Conservation (phyloP, 2,113 vertebrate genomes). For the Phalacrocorax pelagicus region DNA sequence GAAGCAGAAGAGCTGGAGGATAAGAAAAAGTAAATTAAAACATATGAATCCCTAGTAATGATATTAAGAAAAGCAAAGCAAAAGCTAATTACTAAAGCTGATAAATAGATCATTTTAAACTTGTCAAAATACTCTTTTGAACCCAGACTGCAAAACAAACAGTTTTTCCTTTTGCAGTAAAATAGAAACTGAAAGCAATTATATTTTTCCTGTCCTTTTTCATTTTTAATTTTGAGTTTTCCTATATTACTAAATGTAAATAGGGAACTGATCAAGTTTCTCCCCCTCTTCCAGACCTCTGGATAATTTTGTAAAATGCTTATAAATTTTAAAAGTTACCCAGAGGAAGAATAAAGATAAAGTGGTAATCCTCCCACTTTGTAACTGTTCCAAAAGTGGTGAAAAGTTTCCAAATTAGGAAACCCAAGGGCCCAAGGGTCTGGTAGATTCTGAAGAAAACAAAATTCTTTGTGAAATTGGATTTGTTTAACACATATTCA, state of each 20-base stretch:
- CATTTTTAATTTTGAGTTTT: background rate
- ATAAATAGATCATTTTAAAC: slow-evolving; percentile 1
- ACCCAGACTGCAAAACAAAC: background rate
- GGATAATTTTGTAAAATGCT: background rate
- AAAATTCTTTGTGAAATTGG: background rate
- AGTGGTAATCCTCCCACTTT: background rate
- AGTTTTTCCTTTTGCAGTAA: background rate
- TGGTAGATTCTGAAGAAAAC: background rate
- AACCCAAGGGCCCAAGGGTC: background rate
- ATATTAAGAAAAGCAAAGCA: background rate
- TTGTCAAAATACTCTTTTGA: background rate
- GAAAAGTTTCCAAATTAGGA: background rate
- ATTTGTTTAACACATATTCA: background rate
- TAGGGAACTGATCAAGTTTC: background rate
- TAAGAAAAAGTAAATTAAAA: background rate
- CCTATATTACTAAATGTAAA: background rate
- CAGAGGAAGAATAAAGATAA: background rate
- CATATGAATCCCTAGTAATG: background rate
- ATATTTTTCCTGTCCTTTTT: background rate
- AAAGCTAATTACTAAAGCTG: background rate
- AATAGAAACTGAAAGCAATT: background rate
- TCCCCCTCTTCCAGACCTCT: background rate
- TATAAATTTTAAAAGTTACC: background rate
- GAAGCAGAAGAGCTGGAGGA: background rate
- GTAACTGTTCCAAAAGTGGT: background rate